phyloP scores from a whole-genome alignment of 2,888 invertebrate species.

The Drosophila paramelanica region DNA sequence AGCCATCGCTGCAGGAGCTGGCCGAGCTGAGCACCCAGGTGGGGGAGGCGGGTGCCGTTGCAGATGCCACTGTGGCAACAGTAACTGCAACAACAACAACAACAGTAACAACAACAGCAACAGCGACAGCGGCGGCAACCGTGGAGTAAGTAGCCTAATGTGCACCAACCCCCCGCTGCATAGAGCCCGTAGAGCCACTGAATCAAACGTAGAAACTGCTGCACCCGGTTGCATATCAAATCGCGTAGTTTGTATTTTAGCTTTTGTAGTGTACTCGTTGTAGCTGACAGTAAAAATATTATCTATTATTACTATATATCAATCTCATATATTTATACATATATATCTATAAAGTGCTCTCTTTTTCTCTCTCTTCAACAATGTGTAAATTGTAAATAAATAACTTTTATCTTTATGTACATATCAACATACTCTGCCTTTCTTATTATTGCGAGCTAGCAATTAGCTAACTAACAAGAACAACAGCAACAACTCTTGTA shows the following conservation, averaged over 20 bases:
- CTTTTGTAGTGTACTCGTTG: constrained; percentile 43
- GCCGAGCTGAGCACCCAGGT: constrained; percentile 66
- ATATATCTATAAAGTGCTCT: constrained; percentile 48
- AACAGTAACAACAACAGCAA: constrained; percentile 7
- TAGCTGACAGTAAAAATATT: constrained; percentile 42
- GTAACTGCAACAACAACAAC: constrained; percentile 5
- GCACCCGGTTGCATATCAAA: constrained; percentile 47
- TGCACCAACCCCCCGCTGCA: constrained; percentile 46
- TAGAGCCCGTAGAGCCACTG: constrained; percentile 60
- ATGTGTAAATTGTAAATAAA: constrained; percentile 75
- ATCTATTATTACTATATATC: constrained; percentile 30
- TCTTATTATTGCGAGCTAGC: constrained; percentile 58
- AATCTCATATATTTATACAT: constrained; percentile 20
- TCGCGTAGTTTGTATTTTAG: constrained; percentile 54
- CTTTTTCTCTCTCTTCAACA: constrained; percentile 43
- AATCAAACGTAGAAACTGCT: constrained; percentile 50
- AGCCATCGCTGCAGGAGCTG: constrained; percentile 82
- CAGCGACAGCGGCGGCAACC: constrained; percentile 15
- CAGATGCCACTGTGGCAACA: constrained; percentile 21
- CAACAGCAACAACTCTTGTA: constrained; percentile 66
- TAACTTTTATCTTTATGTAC: constrained; percentile 63
- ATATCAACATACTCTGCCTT: constrained; percentile 68
- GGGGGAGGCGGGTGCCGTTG: constrained; percentile 13
- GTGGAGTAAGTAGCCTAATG: constrained; percentile 72
- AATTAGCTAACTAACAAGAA: constrained; percentile 61